Percentiles rank a stretch among this genome's conserved stretches.
phyloP scores from a whole-genome alignment of 2,797 vertebrate species.

The Enteromius thamalakanensis region DNA sequence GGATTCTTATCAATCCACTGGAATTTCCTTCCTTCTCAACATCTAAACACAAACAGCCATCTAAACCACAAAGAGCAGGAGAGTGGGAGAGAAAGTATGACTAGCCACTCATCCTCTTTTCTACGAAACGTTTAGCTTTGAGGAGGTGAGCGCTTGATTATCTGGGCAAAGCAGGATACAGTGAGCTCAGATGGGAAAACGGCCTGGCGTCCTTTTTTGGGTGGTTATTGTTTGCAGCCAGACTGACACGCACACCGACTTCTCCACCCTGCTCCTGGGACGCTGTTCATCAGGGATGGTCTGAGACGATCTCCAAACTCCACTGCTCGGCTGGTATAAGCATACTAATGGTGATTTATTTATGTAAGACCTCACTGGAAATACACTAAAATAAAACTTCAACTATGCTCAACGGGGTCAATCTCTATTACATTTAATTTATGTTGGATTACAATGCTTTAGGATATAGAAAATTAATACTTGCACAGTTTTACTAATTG shows the following conservation, averaged over 20 bases:
- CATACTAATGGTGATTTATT: background rate
- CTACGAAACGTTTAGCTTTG: constrained; percentile 25
- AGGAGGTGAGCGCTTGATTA: constrained; percentile 39
- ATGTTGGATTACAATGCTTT: background rate
- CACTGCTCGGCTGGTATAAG: background rate
- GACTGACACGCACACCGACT: constrained; percentile 40
- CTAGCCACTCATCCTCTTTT: constrained; percentile 15
- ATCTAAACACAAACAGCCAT: constrained; percentile 19
- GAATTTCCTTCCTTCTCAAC: constrained; percentile 60
- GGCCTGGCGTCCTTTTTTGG: constrained; percentile 27
- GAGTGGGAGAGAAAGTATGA: constrained; percentile 13
- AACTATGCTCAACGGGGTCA: background rate
- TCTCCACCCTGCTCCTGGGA: constrained; percentile 42
- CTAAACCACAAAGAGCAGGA: constrained; percentile 23
- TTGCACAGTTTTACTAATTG: background rate
- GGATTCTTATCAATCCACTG: constrained; percentile 58
- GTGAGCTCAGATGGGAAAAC: constrained; percentile 35
- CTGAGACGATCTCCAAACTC: constrained; percentile 20
- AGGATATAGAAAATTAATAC: background rate
- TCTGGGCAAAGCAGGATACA: constrained; percentile 38
- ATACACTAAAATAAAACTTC: background rate
- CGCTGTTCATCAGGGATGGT: constrained; percentile 1
- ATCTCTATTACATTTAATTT: background rate
- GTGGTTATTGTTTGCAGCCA: constrained; percentile 37
- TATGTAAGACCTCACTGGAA: background rate